These are phyloP conservation scores for Dryobotodes eremita DNA, from an alignment of 2,888 invertebrate genomes.

Conservation along the genomic window DNA sequence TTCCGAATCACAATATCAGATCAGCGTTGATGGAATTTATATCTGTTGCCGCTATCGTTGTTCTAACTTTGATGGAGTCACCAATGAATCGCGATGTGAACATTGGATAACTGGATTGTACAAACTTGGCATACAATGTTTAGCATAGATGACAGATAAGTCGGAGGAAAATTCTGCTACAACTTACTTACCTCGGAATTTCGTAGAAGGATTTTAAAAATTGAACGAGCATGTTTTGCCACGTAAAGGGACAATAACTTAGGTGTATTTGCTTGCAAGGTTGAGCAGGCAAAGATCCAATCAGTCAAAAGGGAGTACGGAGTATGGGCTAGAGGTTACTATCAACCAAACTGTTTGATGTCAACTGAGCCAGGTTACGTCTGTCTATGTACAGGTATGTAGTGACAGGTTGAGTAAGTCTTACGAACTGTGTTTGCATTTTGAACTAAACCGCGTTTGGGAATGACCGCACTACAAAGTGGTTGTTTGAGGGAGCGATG, in stretches of 20 bases:
- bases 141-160: conserved; percentile 19
- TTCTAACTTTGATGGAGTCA: conserved; percentile 54
- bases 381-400: not conserved
- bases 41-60: conserved; percentile 46
- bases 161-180: conserved; percentile 6
- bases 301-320: conserved; percentile 17
- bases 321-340: not conserved
- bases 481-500: not conserved
- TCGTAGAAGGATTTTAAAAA: not conserved
- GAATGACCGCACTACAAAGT: not conserved
- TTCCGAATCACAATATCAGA: conserved; percentile 47
- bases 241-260: conserved; percentile 17
- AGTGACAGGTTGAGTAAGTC: conserved; percentile 11
- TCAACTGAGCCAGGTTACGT: conserved; percentile 17
- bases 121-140: conserved; percentile 18
- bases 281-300: conserved; percentile 28
- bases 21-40: conserved; percentile 49
- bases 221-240: not conserved
- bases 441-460: not conserved
- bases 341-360: conserved; percentile 31
- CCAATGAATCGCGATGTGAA: conserved; percentile 49
- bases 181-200: conserved; percentile 9
- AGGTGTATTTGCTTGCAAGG: conserved; percentile 11
- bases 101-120: conserved; percentile 23
- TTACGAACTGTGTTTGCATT: not conserved